These are phyloP conservation scores for Leptobrachium ailaonicum DNA, from an alignment of 2,113 vertebrate species.

Conservation along the genomic window DNA sequence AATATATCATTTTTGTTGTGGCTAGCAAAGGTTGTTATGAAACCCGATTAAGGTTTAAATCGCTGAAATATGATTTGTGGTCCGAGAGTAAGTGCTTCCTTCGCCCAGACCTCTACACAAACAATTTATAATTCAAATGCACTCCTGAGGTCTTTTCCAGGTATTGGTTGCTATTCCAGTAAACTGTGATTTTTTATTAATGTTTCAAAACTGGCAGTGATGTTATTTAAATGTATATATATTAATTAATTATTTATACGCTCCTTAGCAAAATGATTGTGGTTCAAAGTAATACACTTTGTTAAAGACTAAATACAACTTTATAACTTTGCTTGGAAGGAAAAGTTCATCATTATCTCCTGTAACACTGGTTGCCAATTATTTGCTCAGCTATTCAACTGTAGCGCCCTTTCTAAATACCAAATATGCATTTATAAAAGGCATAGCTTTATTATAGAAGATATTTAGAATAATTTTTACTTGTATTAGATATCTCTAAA, in stretches of 20 bases:
- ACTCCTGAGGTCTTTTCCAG: slow-evolving; percentile 23
- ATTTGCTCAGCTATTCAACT: too few relatives aligned
- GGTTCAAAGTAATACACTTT: neutral
- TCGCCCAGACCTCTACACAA: slow-evolving; percentile 32
- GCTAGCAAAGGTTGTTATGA: neutral
- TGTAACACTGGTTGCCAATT: too few relatives aligned
- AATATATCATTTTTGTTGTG: neutral
- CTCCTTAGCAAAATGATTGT: neutral
- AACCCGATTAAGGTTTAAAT: slow-evolving; percentile 18
- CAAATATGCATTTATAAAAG: too few relatives aligned
- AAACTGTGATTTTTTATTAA: slow-evolving; percentile 32
- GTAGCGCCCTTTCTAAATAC: too few relatives aligned
- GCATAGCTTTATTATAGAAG: too few relatives aligned
- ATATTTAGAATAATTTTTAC: too few relatives aligned
- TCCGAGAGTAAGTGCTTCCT: slow-evolving; percentile 27
- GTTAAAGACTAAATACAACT: too few relatives aligned
- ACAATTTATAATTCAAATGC: slow-evolving; percentile 32
- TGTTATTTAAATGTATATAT: neutral
- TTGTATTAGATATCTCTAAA: too few relatives aligned
- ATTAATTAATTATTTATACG: neutral
- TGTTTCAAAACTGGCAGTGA: slow-evolving; percentile 11
- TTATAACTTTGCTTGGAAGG: too few relatives aligned
- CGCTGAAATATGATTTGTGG: slow-evolving; percentile 25
- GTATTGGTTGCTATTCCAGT: slow-evolving; percentile 26
- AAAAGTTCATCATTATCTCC: too few relatives aligned